Evolutionary conservation across 1,140 invertebrate species (phyloP).

Genomic region (Leptonema lineaticorne): DNA sequence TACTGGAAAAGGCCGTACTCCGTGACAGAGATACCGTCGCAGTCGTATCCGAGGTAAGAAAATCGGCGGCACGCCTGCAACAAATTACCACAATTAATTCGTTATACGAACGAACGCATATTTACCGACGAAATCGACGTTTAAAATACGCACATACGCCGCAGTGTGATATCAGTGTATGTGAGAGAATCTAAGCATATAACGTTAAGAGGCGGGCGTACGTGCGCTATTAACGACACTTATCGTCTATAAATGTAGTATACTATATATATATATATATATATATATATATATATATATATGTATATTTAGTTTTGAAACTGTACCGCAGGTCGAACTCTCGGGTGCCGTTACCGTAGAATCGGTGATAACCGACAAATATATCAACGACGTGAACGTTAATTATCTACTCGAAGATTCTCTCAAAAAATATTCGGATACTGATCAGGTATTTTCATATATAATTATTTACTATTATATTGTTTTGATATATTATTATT

Average conservation of each 20-base stretch:
- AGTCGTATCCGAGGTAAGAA: slow-evolving; percentile 32
- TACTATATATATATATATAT: not conserved
- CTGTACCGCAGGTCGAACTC: slow-evolving; percentile 34
- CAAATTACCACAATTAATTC: not conserved
- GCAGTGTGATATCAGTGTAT: not conserved
- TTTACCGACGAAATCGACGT: not conserved
- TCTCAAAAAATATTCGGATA: slow-evolving; percentile 30
- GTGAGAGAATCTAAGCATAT: not conserved
- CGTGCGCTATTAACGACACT: not conserved
- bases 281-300: not conserved
- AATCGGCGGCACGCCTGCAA: not conserved
- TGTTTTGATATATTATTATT: not conserved
- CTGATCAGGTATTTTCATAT: slow-evolving; percentile 26
- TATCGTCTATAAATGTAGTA: not conserved
- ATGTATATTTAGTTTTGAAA: not conserved
- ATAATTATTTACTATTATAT: too few species aligned
- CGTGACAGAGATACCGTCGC: slow-evolving; percentile 42
- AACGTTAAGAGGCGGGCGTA: not conserved
- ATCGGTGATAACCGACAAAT: slow-evolving; percentile 1
- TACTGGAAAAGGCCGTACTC: slow-evolving; percentile 37
- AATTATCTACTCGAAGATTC: slow-evolving; percentile 29
- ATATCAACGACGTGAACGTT: slow-evolving; percentile 29
- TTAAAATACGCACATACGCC: not conserved
- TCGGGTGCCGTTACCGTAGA: slow-evolving; percentile 8
- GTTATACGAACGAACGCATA: not conserved